These are phyloP conservation scores for Drosophila mimetica DNA, from an alignment of 2,888 invertebrate species.

Conservation along the genomic window DNA sequence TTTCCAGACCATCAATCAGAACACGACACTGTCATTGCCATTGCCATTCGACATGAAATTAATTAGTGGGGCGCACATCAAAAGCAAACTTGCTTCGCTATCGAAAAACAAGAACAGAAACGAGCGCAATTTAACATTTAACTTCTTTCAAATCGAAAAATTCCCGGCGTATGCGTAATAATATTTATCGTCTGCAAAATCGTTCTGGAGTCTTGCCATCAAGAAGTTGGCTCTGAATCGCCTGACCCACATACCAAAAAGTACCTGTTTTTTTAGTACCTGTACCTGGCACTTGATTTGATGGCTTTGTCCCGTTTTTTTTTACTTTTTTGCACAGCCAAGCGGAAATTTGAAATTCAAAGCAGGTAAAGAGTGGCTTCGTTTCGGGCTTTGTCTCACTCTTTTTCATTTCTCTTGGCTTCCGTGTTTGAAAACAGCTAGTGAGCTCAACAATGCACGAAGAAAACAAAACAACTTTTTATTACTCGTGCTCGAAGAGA, in stretches of 20 bases:
- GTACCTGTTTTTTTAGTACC: slow-evolving; percentile 26
- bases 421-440: slow-evolving; percentile 56
- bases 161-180: slow-evolving; percentile 57
- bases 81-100: slow-evolving; percentile 19
- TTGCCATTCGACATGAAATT: slow-evolving; percentile 54
- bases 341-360: slow-evolving; percentile 61
- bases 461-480: slow-evolving; percentile 15
- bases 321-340: slow-evolving; percentile 10
- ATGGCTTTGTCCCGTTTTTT: slow-evolving; percentile 33
- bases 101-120: slow-evolving; percentile 23
- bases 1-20: slow-evolving; percentile 27
- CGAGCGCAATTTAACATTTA: slow-evolving; percentile 21
- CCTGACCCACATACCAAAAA: slow-evolving; percentile 40
- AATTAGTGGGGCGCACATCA: slow-evolving; percentile 55
- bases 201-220: slow-evolving; percentile 23
- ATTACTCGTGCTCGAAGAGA: slow-evolving; percentile 41
- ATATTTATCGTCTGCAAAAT: slow-evolving; percentile 24
- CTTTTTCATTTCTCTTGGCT: slow-evolving; percentile 38
- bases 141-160: slow-evolving; percentile 36
- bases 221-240: not conserved
- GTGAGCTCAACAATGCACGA: slow-evolving; percentile 2
- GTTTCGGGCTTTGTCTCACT: slow-evolving; percentile 11
- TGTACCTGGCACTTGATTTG: slow-evolving; percentile 22
- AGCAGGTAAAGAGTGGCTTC: slow-evolving; percentile 55
- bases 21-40: slow-evolving; percentile 33